Evolutionary conservation across 2,888 invertebrate genomes (phyloP).

Genomic region (Bedellia somnulentella): DNA sequence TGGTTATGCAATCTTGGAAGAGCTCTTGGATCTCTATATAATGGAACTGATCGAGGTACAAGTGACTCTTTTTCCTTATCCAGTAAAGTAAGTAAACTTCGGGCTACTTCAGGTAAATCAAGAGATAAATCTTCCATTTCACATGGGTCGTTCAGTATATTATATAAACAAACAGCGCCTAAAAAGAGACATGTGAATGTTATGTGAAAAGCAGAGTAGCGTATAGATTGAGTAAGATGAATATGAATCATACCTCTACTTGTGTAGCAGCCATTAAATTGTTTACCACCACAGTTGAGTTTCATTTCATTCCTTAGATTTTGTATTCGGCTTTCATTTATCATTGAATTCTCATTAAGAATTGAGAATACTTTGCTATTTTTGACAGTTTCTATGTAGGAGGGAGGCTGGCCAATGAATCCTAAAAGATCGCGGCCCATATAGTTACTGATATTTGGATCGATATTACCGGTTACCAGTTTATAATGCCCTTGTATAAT

Average conservation of each 20-base stretch:
- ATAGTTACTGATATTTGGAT: slow-evolving; percentile 17
- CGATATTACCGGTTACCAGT: slow-evolving; percentile 25
- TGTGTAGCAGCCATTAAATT: slow-evolving; percentile 21
- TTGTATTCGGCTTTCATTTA: too few relatives aligned
- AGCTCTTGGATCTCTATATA: slow-evolving; percentile 25
- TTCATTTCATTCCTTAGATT: slow-evolving; percentile 19
- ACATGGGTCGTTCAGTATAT: slow-evolving; percentile 37
- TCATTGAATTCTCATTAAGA: too few relatives aligned
- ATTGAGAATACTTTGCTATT: slow-evolving; percentile 21
- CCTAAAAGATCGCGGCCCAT: slow-evolving; percentile 26
- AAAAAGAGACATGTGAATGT: slow-evolving; percentile 1
- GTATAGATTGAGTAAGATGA: too few relatives aligned
- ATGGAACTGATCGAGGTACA: slow-evolving; percentile 12
- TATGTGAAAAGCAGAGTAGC: too few relatives aligned
- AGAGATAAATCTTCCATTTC: slow-evolving; percentile 27
- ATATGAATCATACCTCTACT: slow-evolving; percentile 27
- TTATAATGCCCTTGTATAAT: slow-evolving; percentile 31
- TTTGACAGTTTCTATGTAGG: slow-evolving; percentile 21
- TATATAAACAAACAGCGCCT: slow-evolving; percentile 22
- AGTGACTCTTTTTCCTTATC: slow-evolving; percentile 18
- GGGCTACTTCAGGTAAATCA: slow-evolving; percentile 18
- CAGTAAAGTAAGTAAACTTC: slow-evolving; percentile 17
- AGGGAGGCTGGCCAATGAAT: slow-evolving; percentile 22
- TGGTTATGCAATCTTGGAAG: slow-evolving; percentile 27
- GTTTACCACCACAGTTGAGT: slow-evolving; percentile 15